Conservation (phyloP, 1,140 invertebrate genomes). For the Psilanteris sp. region DNA sequence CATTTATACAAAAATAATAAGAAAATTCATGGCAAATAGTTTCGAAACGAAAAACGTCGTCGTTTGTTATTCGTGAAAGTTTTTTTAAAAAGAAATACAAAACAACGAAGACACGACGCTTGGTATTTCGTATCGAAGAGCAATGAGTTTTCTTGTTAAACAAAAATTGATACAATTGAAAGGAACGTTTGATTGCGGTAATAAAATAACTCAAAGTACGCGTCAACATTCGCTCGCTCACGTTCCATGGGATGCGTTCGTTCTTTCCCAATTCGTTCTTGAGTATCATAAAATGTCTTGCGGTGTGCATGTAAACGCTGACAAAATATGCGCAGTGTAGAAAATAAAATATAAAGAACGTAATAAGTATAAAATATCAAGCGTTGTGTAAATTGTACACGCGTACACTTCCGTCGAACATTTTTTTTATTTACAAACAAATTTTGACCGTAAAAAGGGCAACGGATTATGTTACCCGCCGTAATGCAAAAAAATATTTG, state of each 20-base stretch:
- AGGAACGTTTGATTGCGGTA: slow-evolving; percentile 74
- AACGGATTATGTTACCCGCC: slow-evolving; percentile 17
- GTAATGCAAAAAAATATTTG: slow-evolving; percentile 33
- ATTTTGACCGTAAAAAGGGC: slow-evolving; percentile 30
- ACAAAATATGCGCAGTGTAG: slow-evolving; percentile 27
- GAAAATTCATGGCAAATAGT: slow-evolving; percentile 60
- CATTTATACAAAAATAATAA: slow-evolving; percentile 80
- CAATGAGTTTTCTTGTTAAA: slow-evolving; percentile 17
- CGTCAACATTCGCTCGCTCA: slow-evolving; percentile 48
- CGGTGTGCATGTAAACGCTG: slow-evolving; percentile 35
- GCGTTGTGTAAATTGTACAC: slow-evolving; percentile 30
- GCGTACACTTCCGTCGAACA: slow-evolving; percentile 3
- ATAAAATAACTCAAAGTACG: slow-evolving; percentile 69
- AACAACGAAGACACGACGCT: slow-evolving; percentile 66
- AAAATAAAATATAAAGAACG: slow-evolving; percentile 32
- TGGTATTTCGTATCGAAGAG: slow-evolving; percentile 49
- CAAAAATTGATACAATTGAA: slow-evolving; percentile 55
- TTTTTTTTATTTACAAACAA: slow-evolving; percentile 57
- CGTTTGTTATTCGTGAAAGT: slow-evolving; percentile 69
- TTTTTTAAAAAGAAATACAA: slow-evolving; percentile 75
- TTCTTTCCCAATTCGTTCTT: slow-evolving; percentile 33
- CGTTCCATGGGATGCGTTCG: slow-evolving; percentile 31
- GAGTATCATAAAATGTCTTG: slow-evolving; percentile 34
- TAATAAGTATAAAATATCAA: slow-evolving; percentile 8
- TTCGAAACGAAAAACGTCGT: slow-evolving; percentile 72